Evolutionary conservation across 2,797 vertebrate genomes (phyloP).

Genomic region (Anomalospiza imberbis): DNA sequence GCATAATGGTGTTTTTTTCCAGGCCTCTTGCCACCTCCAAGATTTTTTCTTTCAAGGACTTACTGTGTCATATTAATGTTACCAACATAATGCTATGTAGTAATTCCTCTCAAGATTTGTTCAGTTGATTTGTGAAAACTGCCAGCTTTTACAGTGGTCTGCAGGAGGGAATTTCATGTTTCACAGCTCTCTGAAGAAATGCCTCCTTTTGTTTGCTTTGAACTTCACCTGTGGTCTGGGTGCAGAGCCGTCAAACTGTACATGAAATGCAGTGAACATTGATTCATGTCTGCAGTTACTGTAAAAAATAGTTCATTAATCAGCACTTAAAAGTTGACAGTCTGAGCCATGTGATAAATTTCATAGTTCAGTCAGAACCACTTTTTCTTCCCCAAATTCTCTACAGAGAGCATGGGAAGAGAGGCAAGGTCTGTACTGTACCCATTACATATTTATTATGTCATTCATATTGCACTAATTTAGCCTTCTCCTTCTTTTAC

Average conservation of each 20-base stretch:
- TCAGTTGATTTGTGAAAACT: neutral
- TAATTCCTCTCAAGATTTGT: neutral
- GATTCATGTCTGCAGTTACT: neutral
- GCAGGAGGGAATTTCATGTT: neutral
- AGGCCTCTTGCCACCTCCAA: neutral
- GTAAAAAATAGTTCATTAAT: neutral
- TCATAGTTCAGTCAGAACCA: neutral
- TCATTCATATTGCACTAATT: slow-evolving; percentile 46
- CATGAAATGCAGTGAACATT: neutral
- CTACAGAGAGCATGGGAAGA: neutral
- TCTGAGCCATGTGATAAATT: neutral
- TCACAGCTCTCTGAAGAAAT: neutral
- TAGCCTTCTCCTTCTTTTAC: slow-evolving; percentile 27
- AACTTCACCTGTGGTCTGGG: neutral
- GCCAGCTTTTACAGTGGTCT: neutral
- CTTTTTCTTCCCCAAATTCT: neutral
- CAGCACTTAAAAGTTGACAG: neutral
- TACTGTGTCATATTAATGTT: neutral
- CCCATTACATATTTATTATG: slow-evolving; percentile 61
- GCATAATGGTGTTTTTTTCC: neutral
- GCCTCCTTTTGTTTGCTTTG: neutral
- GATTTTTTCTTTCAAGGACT: neutral
- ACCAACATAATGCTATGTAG: neutral
- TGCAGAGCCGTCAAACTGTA: neutral
- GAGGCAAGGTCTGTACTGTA: slow-evolving; percentile 19